These are phyloP conservation scores for Peromyscus attwateri DNA, from an alignment of 2,797 vertebrate species.

Conservation along the genomic window DNA sequence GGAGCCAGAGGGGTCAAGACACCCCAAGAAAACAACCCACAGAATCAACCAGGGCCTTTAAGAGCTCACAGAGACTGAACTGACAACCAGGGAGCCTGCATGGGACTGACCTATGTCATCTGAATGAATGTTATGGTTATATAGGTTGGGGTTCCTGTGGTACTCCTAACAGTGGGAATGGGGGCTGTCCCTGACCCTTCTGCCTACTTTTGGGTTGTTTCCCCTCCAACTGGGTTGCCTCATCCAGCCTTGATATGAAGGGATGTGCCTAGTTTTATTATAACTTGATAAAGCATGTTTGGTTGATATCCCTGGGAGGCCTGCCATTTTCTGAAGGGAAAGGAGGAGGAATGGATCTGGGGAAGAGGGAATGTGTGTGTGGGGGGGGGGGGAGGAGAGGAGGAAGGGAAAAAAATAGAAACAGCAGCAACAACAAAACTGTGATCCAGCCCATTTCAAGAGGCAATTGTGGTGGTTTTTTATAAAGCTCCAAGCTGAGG, in stretches of 20 bases:
- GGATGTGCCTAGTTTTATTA: background rate
- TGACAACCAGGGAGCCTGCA: background rate
- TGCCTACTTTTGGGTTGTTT: background rate
- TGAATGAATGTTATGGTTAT: background rate
- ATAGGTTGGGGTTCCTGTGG: background rate
- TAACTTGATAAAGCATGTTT: background rate
- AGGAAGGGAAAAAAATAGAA: background rate
- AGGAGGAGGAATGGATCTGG: background rate
- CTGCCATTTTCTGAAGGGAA: background rate
- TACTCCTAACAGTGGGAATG: background rate
- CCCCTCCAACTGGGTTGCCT: background rate
- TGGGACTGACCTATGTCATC: background rate
- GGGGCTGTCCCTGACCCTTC: background rate
- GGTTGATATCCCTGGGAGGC: background rate
- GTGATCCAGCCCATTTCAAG: background rate
- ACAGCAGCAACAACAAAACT: background rate
- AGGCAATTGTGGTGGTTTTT: background rate
- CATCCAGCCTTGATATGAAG: background rate
- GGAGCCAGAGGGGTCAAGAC: background rate
- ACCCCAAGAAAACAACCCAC: background rate
- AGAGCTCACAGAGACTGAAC: background rate
- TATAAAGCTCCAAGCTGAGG: slow-evolving; percentile 10
- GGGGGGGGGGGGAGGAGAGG: background rate
- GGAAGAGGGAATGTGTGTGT: background rate
- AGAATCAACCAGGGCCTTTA: background rate